phyloP scores from a whole-genome alignment of 2,888 invertebrate species.

The Hemistola chrysoprasaria region DNA sequence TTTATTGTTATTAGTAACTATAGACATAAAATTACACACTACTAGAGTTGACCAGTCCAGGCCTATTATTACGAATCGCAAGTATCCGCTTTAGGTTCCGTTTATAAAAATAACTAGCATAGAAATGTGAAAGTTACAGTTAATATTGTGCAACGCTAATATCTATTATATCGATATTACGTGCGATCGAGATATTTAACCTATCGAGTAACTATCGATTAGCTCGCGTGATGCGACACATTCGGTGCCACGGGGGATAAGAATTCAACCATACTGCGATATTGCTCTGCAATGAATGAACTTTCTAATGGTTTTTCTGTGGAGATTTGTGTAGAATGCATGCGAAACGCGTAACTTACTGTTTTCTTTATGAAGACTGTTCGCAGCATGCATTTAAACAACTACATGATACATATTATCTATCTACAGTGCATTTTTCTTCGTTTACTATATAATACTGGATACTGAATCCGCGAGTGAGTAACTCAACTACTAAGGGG shows the following conservation, averaged over 20 bases:
- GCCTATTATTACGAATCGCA: slow-evolving; percentile 24
- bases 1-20: slow-evolving; percentile 8
- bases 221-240: slow-evolving; percentile 50
- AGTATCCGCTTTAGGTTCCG: slow-evolving; percentile 28
- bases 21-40: slow-evolving; percentile 18
- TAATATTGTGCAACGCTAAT: slow-evolving; percentile 42
- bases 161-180: slow-evolving; percentile 45
- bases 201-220: slow-evolving; percentile 25
- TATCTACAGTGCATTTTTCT: neutral
- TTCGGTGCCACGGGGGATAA: slow-evolving; percentile 27
- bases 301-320: slow-evolving; percentile 57
- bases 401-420: neutral
- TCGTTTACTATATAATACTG: neutral
- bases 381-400: slow-evolving; percentile 4
- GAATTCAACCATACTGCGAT: slow-evolving; percentile 42
- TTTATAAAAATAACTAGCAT: slow-evolving; percentile 32
- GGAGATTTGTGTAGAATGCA: slow-evolving; percentile 29
- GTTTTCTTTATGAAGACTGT: slow-evolving; percentile 16
- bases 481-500: too few species aligned
- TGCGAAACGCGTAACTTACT: slow-evolving; percentile 29
- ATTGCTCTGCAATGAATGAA: slow-evolving; percentile 45
- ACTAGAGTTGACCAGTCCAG: slow-evolving; percentile 8
- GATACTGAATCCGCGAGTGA: too few species aligned
- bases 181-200: slow-evolving; percentile 34
- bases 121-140: slow-evolving; percentile 43